A percentile compares a stretch with the other conserved stretches of the same genome.
phyloP scores from a whole-genome alignment of 2,113 vertebrate genomes.

The Gymnogyps californianus region DNA sequence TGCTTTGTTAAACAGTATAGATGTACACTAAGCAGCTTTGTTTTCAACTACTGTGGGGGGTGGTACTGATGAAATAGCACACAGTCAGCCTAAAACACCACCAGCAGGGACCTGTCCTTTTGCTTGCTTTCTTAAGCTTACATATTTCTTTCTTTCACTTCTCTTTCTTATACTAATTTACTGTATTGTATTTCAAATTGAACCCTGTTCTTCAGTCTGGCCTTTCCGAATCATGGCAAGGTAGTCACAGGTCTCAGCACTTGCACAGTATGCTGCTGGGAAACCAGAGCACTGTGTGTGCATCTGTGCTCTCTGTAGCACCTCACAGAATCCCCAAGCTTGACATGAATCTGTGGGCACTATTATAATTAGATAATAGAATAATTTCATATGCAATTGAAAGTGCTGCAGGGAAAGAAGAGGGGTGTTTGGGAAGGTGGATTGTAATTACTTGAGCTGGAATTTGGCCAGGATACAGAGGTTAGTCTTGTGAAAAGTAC shows the following conservation, averaged over 20 bases:
- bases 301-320: background rate
- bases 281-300: fast-evolving
- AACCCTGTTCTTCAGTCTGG: background rate
- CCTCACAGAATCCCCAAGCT: background rate
- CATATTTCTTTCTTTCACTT: background rate
- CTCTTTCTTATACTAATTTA: background rate
- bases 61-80: background rate
- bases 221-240: background rate
- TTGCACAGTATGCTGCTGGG: background rate
- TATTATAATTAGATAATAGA: constrained; percentile 52
- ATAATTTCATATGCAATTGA: constrained; percentile 46
- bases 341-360: background rate
- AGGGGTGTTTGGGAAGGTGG: constrained; percentile 26
- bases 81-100: background rate
- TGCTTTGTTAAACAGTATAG: background rate
- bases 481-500: background rate
- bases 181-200: background rate
- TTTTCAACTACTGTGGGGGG: background rate
- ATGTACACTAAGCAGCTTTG: background rate
- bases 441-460: constrained; percentile 62
- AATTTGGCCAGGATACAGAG: constrained; percentile 56
- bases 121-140: background rate
- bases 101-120: background rate
- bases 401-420: constrained; percentile 43
- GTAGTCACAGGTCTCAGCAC: fast-evolving